phyloP scores from a whole-genome alignment of 1,140 invertebrate genomes.

The Rhyzopertha dominica region DNA sequence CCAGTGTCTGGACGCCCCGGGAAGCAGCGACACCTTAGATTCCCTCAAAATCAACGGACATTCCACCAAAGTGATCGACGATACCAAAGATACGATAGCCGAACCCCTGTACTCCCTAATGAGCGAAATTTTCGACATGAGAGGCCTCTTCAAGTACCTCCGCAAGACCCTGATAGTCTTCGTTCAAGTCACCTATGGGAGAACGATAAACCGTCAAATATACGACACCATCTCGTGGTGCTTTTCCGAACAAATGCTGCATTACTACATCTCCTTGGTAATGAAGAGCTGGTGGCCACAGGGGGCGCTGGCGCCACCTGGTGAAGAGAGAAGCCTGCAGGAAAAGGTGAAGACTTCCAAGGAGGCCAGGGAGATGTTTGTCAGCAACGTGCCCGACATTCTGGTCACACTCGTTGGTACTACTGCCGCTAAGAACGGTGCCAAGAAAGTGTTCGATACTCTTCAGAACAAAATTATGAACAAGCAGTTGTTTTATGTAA shows the following conservation, averaged over 20 bases:
- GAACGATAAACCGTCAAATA: constrained; percentile 88
- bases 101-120: constrained; percentile 81
- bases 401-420: constrained; percentile 79
- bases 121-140: constrained; percentile 84
- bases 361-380: constrained; percentile 61
- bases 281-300: constrained; percentile 86
- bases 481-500: constrained; percentile 88
- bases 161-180: constrained; percentile 83
- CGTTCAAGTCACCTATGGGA: constrained; percentile 86
- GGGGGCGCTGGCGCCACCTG: constrained; percentile 57
- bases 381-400: constrained; percentile 71
- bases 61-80: constrained; percentile 47
- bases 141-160: constrained; percentile 82
- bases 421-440: constrained; percentile 75
- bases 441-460: constrained; percentile 81
- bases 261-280: constrained; percentile 79
- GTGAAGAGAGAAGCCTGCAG: constrained; percentile 57
- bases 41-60: constrained; percentile 43
- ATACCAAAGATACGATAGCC: constrained; percentile 75
- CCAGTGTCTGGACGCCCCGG: constrained; percentile 58
- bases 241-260: constrained; percentile 84
- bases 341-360: constrained; percentile 63
- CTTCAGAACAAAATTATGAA: constrained; percentile 82
- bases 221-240: constrained; percentile 81
- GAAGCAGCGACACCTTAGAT: constrained; percentile 47